These are phyloP conservation scores for Drosophila conformis DNA, from an alignment of 2,888 invertebrate species.

Conservation along the genomic window DNA sequence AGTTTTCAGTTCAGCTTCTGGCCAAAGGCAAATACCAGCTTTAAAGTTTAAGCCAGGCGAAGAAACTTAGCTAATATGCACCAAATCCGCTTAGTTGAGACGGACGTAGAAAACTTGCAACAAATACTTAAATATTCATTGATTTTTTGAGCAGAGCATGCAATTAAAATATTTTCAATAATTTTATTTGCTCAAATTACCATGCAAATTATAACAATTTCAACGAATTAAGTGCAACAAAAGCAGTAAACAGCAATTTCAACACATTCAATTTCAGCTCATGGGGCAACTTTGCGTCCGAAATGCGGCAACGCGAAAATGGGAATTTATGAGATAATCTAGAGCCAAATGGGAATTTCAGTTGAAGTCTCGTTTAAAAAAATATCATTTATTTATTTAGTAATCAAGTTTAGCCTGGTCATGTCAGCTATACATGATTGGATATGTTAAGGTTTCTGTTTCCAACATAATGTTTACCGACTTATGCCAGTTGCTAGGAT, in stretches of 20 bases:
- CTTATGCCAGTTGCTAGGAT: not conserved
- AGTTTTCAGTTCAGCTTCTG: slow-evolving; percentile 15
- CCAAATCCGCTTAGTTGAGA: not conserved
- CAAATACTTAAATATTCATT: slow-evolving; percentile 27
- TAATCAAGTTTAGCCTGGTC: not conserved
- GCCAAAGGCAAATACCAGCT: slow-evolving; percentile 15
- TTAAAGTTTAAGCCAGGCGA: not conserved
- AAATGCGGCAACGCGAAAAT: too few relatives aligned
- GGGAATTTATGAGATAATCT: too few relatives aligned
- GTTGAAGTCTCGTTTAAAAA: too few relatives aligned
- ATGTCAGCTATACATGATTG: too few relatives aligned
- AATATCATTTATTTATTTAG: too few relatives aligned
- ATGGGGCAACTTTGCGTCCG: too few relatives aligned
- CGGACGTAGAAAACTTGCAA: not conserved
- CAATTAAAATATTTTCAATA: slow-evolving; percentile 69
- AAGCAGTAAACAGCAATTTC: slow-evolving; percentile 6
- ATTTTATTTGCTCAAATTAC: slow-evolving; percentile 54
- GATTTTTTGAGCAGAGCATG: slow-evolving; percentile 21
- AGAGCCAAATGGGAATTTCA: too few relatives aligned
- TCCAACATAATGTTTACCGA: not conserved
- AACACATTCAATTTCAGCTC: not conserved
- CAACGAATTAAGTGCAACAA: slow-evolving; percentile 58
- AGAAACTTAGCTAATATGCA: slow-evolving; percentile 3
- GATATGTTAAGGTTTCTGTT: not conserved
- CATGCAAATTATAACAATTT: slow-evolving; percentile 62